Conservation (phyloP, 1,140 invertebrate genomes). For the Calephelis virginiensis region DNA sequence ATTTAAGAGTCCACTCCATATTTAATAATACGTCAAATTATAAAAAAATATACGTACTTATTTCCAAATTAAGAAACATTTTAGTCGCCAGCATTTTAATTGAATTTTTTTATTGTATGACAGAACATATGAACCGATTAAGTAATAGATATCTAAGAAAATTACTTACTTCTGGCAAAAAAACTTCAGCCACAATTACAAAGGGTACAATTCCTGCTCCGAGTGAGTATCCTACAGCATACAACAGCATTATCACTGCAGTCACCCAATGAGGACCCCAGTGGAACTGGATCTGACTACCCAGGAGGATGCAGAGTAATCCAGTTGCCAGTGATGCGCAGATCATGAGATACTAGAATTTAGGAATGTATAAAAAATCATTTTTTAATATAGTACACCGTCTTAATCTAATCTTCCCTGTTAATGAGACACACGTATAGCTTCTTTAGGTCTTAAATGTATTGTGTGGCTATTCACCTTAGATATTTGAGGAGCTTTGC, state of each 20-base stretch:
- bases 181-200: slow-evolving; percentile 44
- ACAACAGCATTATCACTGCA: slow-evolving; percentile 39
- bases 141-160: neutral
- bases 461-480: too few species aligned
- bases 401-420: too few species aligned
- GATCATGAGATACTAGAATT: slow-evolving; percentile 42
- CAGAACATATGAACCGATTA: too few species aligned
- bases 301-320: slow-evolving; percentile 37
- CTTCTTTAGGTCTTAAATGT: too few species aligned
- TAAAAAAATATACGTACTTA: too few species aligned
- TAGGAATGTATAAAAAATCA: neutral
- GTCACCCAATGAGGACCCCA: slow-evolving; percentile 43
- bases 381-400: too few species aligned
- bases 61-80: too few species aligned
- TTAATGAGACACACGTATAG: too few species aligned
- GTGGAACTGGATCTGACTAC: slow-evolving; percentile 37
- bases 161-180: slow-evolving; percentile 47
- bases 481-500: too few species aligned
- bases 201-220: slow-evolving; percentile 47
- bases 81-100: too few species aligned
- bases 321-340: slow-evolving; percentile 37
- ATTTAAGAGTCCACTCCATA: too few species aligned
- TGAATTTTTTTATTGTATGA: neutral
- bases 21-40: too few species aligned
- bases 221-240: slow-evolving; percentile 32